Evolutionary conservation across 2,888 invertebrate species (phyloP), one percentile per base, ranked within the genome.

Genomic region (Gymnocheta viridis): DNA sequence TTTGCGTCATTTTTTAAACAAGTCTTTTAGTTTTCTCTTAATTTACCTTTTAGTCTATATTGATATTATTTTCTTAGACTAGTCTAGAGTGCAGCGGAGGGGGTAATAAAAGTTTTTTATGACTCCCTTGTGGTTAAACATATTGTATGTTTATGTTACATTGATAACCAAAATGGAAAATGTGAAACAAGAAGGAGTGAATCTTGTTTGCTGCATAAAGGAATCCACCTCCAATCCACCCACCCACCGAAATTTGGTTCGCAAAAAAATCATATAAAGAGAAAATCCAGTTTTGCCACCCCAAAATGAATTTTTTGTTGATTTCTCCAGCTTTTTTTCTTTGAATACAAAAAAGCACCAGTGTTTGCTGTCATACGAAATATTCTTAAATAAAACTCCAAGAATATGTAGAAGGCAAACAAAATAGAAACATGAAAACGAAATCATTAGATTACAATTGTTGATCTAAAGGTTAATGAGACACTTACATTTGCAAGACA

Each of bases 391-490:
- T 9, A 17, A 74, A 62, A 38, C 10, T 22, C n/a, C 5, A 38
- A 29, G 14, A 49, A 47, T 0, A 27, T 44, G n/a, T 49, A 24
- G 17, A 56, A 32, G 22, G 10, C 14, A 41, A 56, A 70, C 19
- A 22, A 12, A 41, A 44, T 17, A 19, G 7, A 24, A 49, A 29
- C 64, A 49, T 58, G 56, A 66, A 83, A 60, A 58, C 17, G 80
- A 67, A 72, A 72, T 80, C 83, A 83, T 83, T 80, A 83, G 76
- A 83, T 83, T 67, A 76, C 76, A 70, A 80, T 83, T 83, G 80
- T 80, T 80, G 66, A 77, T 80, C 72, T 67, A 49, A 78, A 83
- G 83, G 83, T 80, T 83, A 83, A 83, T 83, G 83, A 83, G 83
- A 83, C 80, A 80, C 83, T 83, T 80, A 72, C 70, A 72, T 60